phyloP scores from a whole-genome alignment of 2,797 vertebrate genomes.

The Hydrophis major region DNA sequence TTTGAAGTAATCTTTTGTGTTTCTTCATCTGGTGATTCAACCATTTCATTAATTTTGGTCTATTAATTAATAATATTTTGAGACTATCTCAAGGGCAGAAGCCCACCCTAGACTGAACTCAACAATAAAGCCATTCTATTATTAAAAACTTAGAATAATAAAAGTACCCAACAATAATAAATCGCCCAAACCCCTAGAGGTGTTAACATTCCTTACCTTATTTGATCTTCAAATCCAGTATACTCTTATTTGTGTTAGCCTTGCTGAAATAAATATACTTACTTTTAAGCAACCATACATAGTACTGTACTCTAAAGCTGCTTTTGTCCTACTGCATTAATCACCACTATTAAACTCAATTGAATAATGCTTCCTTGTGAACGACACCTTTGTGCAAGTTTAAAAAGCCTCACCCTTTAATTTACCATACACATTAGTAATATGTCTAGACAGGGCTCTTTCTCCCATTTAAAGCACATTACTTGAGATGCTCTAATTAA shows the following conservation, averaged over 20 bases:
- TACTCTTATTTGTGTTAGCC: neutral
- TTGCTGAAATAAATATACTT: neutral
- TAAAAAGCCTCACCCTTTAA: slow-evolving; percentile 52
- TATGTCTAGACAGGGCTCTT: slow-evolving; percentile 58
- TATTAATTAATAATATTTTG: neutral
- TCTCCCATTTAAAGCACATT: slow-evolving; percentile 18
- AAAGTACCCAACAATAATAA: neutral
- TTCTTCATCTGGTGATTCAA: slow-evolving; percentile 46
- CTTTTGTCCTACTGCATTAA: slow-evolving; percentile 35
- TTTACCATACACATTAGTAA: slow-evolving; percentile 44
- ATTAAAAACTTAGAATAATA: neutral
- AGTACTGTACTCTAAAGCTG: neutral
- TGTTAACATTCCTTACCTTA: slow-evolving; percentile 49
- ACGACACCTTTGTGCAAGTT: slow-evolving; percentile 56
- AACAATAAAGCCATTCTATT: neutral
- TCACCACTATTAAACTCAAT: slow-evolving; percentile 45
- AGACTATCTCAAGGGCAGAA: neutral
- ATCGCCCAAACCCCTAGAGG: neutral
- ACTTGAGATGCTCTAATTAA: slow-evolving; percentile 45
- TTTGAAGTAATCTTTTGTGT: slow-evolving; percentile 3
- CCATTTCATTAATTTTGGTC: neutral
- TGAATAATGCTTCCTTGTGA: slow-evolving; percentile 42
- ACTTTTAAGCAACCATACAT: neutral
- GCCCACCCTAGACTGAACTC: neutral
- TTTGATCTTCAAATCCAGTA: slow-evolving; percentile 7